Conservation (phyloP, 2,797 vertebrate species). For the Melopsittacus undulatus region DNA sequence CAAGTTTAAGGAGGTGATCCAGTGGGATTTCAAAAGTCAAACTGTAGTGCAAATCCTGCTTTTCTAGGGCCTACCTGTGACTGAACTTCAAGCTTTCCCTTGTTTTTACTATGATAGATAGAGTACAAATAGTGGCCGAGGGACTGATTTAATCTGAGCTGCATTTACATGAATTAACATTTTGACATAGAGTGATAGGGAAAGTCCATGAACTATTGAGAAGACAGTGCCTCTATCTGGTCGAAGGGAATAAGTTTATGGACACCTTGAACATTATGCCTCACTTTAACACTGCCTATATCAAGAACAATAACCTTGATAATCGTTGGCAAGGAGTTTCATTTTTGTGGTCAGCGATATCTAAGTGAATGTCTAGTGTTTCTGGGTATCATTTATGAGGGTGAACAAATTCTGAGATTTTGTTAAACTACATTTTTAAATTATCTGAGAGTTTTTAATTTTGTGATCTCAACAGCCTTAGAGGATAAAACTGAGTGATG, state of each 20-base stretch:
- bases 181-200: background rate
- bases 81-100: background rate
- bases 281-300: background rate
- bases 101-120: background rate
- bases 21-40: background rate
- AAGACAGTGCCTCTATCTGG: background rate
- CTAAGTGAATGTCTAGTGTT: background rate
- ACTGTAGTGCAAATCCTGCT: background rate
- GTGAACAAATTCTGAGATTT: background rate
- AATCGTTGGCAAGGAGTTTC: fast-evolving
- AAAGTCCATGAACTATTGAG: background rate
- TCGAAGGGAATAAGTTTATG: background rate
- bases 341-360: background rate
- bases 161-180: background rate
- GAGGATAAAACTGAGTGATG: background rate
- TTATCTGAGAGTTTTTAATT: background rate
- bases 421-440: background rate
- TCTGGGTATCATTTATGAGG: background rate
- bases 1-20: background rate
- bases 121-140: background rate
- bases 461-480: background rate
- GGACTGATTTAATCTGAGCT: background rate
- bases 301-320: background rate
- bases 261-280: background rate
- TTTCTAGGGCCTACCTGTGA: background rate